Conservation (phyloP, 2,113 vertebrate species). For the Zootoca vivipara region DNA sequence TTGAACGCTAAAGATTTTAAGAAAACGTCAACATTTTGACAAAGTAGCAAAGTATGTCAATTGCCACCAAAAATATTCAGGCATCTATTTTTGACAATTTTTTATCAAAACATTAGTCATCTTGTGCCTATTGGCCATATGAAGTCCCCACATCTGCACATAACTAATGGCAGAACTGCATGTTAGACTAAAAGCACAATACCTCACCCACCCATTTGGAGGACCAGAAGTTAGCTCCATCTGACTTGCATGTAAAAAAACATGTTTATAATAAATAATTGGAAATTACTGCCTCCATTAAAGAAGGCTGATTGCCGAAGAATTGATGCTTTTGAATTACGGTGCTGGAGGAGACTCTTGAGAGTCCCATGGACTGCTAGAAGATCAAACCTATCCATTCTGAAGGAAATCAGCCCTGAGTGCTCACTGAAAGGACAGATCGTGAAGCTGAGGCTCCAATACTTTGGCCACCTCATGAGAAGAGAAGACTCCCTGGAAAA, state of each 20-base stretch:
- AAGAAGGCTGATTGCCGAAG: too few species aligned
- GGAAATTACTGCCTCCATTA: not conserved
- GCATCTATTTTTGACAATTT: slow-evolving; percentile 6
- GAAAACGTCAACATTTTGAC: slow-evolving; percentile 39
- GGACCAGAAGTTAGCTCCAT: not conserved
- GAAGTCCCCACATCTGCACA: not conserved
- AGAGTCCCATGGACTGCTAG: too few species aligned
- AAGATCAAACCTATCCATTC: too few species aligned
- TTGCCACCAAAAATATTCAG: slow-evolving; percentile 21
- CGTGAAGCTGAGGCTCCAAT: too few species aligned
- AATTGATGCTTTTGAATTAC: too few species aligned
- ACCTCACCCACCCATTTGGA: too few species aligned
- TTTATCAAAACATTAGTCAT: slow-evolving; percentile 3
- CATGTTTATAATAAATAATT: not conserved
- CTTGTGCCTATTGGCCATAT: not conserved
- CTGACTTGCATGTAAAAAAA: not conserved
- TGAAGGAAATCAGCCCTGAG: too few species aligned
- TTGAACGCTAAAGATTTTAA: not conserved
- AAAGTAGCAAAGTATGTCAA: slow-evolving; percentile 24
- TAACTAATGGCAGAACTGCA: not conserved
- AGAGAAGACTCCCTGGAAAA: too few species aligned
- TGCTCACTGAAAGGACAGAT: too few species aligned
- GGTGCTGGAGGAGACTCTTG: too few species aligned
- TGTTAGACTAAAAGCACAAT: not conserved
- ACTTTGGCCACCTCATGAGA: too few species aligned